Evolutionary conservation across 2,797 vertebrate genomes (phyloP), one percentile per base, ranked within the genome.

Genomic region (Sylvilagus floridanus): DNA sequence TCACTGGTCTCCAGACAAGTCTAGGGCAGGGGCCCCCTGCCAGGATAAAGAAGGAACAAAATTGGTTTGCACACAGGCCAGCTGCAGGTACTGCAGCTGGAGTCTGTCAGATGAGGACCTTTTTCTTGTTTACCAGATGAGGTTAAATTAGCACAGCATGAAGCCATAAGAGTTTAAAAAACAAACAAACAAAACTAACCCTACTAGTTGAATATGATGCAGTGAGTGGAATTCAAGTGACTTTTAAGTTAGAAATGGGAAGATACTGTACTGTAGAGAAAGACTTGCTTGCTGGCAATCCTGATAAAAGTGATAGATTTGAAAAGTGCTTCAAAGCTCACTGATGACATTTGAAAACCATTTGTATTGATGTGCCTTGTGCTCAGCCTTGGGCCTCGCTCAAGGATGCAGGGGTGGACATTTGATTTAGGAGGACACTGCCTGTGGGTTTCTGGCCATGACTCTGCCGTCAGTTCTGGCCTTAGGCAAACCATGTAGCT

Each of bases 21-120:
- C 91, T 96, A 97, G 96, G 91, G 73, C 94, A 95, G 47, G 96
- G 95, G n/a, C 96, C 97, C 96, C 97, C 97, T 97, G 97, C 97
- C 97, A 98, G 97, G 90, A 88, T 0, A 96, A 96, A 96, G 96
- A 97, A 97, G 93, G 96, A 97, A 96, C 89, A 97, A 93, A 98
- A 98, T 94, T 92, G 89, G 96, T 95, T 97, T 97, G 97, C 0
- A 3, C 93, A 83, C 78, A 95, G 96, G 94, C 97, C 97, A 97
- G 97, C 97, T 98, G 97, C 97, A 96, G 78, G 97, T 96, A 95
- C 93, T 94, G 93, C 92, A 93, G 94, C 95, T 96, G 93, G 96
- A 97, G 95, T 95, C 96, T 97, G 93, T 97, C 86, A 94, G 92
- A 96, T 85, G 85, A 86, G 85, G 96, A 96, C 85, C 77, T 54